These are phyloP conservation scores for Ophion slaviceki DNA, from an alignment of 2,888 invertebrate species.

Conservation along the genomic window DNA sequence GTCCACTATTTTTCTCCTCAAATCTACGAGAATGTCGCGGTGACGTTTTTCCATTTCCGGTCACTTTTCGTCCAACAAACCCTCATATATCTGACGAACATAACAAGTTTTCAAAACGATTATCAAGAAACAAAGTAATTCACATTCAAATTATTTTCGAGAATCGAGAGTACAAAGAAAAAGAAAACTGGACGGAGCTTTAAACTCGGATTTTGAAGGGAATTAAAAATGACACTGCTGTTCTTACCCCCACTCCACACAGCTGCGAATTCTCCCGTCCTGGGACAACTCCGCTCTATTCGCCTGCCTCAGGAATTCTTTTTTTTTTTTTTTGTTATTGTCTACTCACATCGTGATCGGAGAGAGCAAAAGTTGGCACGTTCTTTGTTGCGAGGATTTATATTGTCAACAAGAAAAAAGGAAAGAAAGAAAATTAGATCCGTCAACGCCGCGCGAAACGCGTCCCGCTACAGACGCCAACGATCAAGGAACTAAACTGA, in stretches of 20 bases:
- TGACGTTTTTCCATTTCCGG: conserved; percentile 76
- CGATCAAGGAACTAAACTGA: conserved; percentile 49
- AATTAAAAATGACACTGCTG: conserved; percentile 13
- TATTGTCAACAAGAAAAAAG: conserved; percentile 26
- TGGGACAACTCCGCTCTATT: not conserved
- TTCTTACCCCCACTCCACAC: conserved; percentile 1
- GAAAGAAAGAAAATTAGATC: conserved; percentile 29
- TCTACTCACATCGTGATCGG: conserved; percentile 45
- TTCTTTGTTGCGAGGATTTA: conserved; percentile 50
- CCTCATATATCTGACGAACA: not conserved
- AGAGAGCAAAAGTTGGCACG: conserved; percentile 43
- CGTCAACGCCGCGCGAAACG: conserved; percentile 41
- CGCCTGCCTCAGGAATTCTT: not conserved
- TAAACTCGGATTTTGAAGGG: conserved; percentile 1
- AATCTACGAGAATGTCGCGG: conserved; percentile 71
- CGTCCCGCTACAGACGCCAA: conserved; percentile 25
- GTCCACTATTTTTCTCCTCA: conserved; percentile 71
- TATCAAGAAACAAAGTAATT: no score
- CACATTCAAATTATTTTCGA: not conserved
- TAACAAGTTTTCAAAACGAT: not conserved
- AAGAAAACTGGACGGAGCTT: conserved; percentile 20
- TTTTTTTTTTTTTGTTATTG: conserved; percentile 2
- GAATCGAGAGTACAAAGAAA: not conserved
- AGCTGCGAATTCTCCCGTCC: conserved; percentile 7
- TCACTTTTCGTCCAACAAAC: conserved; percentile 8